Evolutionary conservation across 2,113 vertebrate species (phyloP).

Genomic region (Mola mola): DNA sequence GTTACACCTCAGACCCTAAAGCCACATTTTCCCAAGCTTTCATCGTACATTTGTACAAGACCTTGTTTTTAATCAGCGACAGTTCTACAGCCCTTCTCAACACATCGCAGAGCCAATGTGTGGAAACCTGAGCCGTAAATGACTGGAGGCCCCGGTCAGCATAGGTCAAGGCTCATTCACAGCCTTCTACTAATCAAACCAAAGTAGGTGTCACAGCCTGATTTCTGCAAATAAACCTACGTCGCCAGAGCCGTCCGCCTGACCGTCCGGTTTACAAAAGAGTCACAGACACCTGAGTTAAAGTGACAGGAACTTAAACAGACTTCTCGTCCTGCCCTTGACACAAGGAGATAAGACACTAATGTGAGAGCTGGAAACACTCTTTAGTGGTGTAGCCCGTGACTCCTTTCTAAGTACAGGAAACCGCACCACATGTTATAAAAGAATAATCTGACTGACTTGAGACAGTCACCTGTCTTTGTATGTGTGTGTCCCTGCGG

Average conservation of each 20-base stretch:
- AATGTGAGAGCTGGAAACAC: slow-evolving; percentile 33
- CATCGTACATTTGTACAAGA: slow-evolving; percentile 3
- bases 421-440: slow-evolving; percentile 16
- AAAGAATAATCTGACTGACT: slow-evolving; percentile 10
- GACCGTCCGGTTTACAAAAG: slow-evolving; percentile 27
- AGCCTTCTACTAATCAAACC: slow-evolving; percentile 67
- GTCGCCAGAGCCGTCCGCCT: slow-evolving; percentile 5
- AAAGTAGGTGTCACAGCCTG: slow-evolving; percentile 64
- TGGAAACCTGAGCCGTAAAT: slow-evolving; percentile 40
- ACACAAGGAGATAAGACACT: slow-evolving; percentile 41
- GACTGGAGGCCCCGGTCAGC: slow-evolving; percentile 41
- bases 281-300: slow-evolving; percentile 32
- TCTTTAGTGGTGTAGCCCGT: slow-evolving; percentile 9
- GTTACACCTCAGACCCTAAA: no score
- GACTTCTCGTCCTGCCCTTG: slow-evolving; percentile 38
- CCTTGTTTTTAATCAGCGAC: slow-evolving; percentile 9
- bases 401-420: not conserved
- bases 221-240: slow-evolving; percentile 72
- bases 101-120: slow-evolving; percentile 2
- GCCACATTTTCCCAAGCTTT: no score
- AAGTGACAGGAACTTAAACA: slow-evolving; percentile 60
- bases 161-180: slow-evolving; percentile 54
- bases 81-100: slow-evolving; percentile 11
- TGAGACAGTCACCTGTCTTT: no score
- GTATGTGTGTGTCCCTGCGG: no score